Percentiles rank a stretch among this genome's conserved stretches.
Conservation (phyloP, 2,888 invertebrate genomes). For the Drosophila prolongata region DNA sequence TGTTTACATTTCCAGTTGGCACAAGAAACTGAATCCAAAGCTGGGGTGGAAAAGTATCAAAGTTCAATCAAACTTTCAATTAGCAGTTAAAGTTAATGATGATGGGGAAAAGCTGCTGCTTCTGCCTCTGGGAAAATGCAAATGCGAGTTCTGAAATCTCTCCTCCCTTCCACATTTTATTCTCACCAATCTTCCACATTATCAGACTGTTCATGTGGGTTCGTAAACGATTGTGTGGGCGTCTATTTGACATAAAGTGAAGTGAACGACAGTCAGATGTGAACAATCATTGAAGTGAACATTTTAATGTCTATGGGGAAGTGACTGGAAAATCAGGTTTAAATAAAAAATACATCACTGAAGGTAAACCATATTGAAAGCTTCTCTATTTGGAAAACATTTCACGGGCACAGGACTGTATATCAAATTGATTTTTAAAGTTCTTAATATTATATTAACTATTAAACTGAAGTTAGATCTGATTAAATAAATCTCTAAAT, state of each 20-base stretch:
- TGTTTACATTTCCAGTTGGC: constrained; percentile 39
- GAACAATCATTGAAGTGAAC: constrained; percentile 27
- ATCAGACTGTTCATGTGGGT: constrained; percentile 12
- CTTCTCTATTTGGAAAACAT: constrained; percentile 13
- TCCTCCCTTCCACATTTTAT: constrained; percentile 11
- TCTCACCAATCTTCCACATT: constrained; percentile 14
- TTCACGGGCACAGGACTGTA: not conserved
- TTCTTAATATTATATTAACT: no score
- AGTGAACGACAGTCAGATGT: constrained; percentile 33
- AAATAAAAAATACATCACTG: constrained; percentile 4
- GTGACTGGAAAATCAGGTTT: constrained; percentile 27
- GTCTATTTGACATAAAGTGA: constrained; percentile 22
- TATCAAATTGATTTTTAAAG: not conserved
- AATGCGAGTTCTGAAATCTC: constrained; percentile 24
- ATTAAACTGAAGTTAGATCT: no score
- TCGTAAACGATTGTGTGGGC: constrained; percentile 17
- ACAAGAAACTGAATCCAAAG: not conserved
- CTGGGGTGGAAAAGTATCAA: constrained; percentile 19
- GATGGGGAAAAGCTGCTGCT: constrained; percentile 24
- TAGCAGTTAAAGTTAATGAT: constrained; percentile 69
- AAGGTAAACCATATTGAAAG: not conserved
- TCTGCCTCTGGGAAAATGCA: constrained; percentile 37
- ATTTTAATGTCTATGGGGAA: constrained; percentile 3
- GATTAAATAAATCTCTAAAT: no score
- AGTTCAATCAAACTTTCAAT: constrained; percentile 64